Evolutionary conservation across 2,888 invertebrate genomes (phyloP), one percentile per base, ranked within the genome.

Genomic region (Strigamia maritima): DNA sequence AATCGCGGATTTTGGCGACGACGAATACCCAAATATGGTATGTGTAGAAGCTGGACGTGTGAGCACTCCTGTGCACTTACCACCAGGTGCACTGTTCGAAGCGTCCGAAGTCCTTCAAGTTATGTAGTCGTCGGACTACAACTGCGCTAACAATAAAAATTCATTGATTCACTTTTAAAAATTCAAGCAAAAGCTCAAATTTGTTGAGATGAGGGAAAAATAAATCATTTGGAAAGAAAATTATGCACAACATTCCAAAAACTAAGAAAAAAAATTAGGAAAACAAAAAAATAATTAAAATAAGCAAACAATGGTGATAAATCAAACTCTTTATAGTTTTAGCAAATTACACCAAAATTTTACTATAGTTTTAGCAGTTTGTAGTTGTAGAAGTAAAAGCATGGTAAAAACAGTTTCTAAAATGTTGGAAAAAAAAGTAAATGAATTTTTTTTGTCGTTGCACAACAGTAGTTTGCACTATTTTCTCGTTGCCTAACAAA

Each of bases 11-110:
- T 95, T 97, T 86, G 97, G 95, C n/a, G 95, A 97, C 87, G 95
- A 96, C 84, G 97, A 97, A 87, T 97, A 94, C 87, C 94, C 94
- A 12, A 94, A 94, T 86, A 97, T 98, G 97, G 90, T 97, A 83
- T 98, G 97, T 87, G 94, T 98, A 81, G 97, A 97, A 88, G 93
- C 95, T 80, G 97, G 96, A 31, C 93, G 94, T 84, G 95, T 97
- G 26, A 93, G 93, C 82, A 91, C 92, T 84, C 95, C 95, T 80
- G 93, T 95, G 80, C 92, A 94, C 85, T 89, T 97, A 82, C 88
- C 94, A 84, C 95, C 95, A 80, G 94, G 95, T 81, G 95, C 94
- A 82, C 94, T 95, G 84, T 96, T 94, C 87, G 95, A 95, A 88
- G 94, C 94, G 84, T 94, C 94, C 87, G 94, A 94, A 89, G 93